These are phyloP conservation scores for Blera fallax DNA, from an alignment of 2,888 invertebrate species.

Conservation along the genomic window DNA sequence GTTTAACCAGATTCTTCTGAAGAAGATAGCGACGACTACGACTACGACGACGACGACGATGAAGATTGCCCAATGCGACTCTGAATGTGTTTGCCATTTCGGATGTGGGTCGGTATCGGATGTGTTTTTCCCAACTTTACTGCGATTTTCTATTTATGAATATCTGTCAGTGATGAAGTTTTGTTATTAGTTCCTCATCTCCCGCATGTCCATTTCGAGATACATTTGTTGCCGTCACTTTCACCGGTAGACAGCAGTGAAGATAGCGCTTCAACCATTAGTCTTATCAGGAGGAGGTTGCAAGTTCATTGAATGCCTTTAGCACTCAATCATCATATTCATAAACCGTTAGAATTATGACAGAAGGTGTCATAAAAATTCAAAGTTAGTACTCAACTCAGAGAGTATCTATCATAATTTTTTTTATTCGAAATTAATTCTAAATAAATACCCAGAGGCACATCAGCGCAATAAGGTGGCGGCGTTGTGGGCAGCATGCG, in stretches of 20 bases:
- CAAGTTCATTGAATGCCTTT: slow-evolving; percentile 52
- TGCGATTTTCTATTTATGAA: slow-evolving; percentile 23
- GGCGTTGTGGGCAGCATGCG: slow-evolving; percentile 27
- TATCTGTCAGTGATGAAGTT: slow-evolving; percentile 42
- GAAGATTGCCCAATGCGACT: slow-evolving; percentile 14
- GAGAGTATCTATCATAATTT: slow-evolving; percentile 36
- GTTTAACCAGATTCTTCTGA: slow-evolving; percentile 63
- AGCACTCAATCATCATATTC: slow-evolving; percentile 27
- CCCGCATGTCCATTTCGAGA: slow-evolving; percentile 26
- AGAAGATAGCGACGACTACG: slow-evolving; percentile 20
- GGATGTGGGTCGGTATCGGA: slow-evolving; percentile 65
- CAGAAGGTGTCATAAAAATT: slow-evolving; percentile 7
- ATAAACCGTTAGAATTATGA: slow-evolving; percentile 45
- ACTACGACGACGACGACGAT: slow-evolving; percentile 18
- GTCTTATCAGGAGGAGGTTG: slow-evolving; percentile 29
- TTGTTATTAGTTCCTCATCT: slow-evolving; percentile 20
- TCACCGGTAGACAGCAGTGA: slow-evolving; percentile 40
- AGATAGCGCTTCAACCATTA: slow-evolving; percentile 15
- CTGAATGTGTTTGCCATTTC: slow-evolving; percentile 55
- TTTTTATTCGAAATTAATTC: slow-evolving; percentile 44
- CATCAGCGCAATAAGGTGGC: not conserved
- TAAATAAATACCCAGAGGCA: slow-evolving; percentile 4
- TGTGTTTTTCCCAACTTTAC: slow-evolving; percentile 5
- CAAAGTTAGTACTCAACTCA: not conserved
- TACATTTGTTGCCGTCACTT: slow-evolving; percentile 45